Evolutionary conservation across 2,797 vertebrate genomes (phyloP).

Genomic region (Eurystomus glaucurus): DNA sequence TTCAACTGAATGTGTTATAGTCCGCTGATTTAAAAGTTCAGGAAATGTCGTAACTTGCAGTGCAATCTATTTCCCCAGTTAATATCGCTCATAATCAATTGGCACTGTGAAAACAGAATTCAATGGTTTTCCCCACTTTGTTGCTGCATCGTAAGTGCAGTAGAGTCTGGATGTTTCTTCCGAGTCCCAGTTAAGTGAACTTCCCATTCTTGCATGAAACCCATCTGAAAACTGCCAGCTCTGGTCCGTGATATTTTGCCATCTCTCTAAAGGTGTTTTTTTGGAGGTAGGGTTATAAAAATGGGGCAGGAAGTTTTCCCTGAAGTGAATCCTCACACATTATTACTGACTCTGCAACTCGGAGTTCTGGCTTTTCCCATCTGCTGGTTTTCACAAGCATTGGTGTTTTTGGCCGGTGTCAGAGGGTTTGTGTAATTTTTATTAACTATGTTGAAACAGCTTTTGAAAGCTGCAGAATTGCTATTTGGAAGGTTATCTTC

Average conservation of each 20-base stretch:
- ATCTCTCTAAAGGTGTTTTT: background rate
- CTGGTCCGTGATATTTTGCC: background rate
- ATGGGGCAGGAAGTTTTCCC: background rate
- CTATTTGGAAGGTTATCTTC: slow-evolving; percentile 35
- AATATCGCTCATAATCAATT: background rate
- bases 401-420: slow-evolving; percentile 58
- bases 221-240: background rate
- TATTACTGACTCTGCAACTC: slow-evolving; percentile 33
- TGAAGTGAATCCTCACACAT: slow-evolving; percentile 7
- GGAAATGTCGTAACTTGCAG: background rate
- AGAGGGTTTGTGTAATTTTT: slow-evolving; percentile 53
- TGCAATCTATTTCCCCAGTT: background rate
- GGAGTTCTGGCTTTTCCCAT: slow-evolving; percentile 52
- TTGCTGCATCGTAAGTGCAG: background rate
- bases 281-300: background rate
- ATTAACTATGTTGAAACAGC: slow-evolving; percentile 59
- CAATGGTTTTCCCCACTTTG: background rate
- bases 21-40: background rate
- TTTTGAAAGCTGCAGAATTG: slow-evolving; percentile 46
- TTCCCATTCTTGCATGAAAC: background rate
- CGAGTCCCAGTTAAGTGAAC: background rate
- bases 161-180: background rate
- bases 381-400: slow-evolving; percentile 66
- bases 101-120: background rate
- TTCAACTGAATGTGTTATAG: background rate